Evolutionary conservation across 2,888 invertebrate genomes (phyloP).

Genomic region (Teleiodes luculella): DNA sequence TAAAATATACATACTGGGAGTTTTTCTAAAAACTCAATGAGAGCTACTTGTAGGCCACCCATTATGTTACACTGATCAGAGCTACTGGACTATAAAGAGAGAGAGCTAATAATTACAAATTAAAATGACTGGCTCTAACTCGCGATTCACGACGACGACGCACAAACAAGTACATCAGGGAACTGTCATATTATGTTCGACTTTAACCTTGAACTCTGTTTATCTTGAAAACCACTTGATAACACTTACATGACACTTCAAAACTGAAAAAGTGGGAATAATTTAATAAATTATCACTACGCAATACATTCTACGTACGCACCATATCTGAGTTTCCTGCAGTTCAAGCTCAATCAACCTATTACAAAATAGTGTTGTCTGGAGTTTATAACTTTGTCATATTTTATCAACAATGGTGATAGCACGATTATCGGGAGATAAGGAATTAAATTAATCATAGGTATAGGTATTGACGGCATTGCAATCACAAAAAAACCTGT

Average conservation of each 20-base stretch:
- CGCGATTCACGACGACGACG: not conserved
- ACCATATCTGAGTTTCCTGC: not conserved
- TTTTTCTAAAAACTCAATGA: slow-evolving; percentile 43
- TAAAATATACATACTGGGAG: slow-evolving; percentile 43
- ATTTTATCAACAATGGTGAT: not conserved
- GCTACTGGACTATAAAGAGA: not conserved
- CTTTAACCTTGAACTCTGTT: slow-evolving; percentile 1
- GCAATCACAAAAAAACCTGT: too few relatives aligned
- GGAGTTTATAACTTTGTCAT: not conserved
- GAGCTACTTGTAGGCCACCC: slow-evolving; percentile 50
- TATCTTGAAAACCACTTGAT: not conserved
- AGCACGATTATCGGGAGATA: not conserved
- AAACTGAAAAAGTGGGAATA: not conserved
- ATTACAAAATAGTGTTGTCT: not conserved
- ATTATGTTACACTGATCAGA: slow-evolving; percentile 29
- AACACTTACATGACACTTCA: not conserved
- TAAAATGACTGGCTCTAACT: not conserved
- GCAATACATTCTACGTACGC: not conserved
- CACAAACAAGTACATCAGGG: not conserved
- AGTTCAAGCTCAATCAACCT: not conserved
- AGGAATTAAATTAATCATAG: not conserved
- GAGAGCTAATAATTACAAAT: not conserved
- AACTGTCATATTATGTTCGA: not conserved
- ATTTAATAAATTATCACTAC: not conserved
- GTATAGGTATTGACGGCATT: too few relatives aligned